Evolutionary conservation across 2,888 invertebrate genomes (phyloP).

Genomic region (Steinernema carpocapsae): DNA sequence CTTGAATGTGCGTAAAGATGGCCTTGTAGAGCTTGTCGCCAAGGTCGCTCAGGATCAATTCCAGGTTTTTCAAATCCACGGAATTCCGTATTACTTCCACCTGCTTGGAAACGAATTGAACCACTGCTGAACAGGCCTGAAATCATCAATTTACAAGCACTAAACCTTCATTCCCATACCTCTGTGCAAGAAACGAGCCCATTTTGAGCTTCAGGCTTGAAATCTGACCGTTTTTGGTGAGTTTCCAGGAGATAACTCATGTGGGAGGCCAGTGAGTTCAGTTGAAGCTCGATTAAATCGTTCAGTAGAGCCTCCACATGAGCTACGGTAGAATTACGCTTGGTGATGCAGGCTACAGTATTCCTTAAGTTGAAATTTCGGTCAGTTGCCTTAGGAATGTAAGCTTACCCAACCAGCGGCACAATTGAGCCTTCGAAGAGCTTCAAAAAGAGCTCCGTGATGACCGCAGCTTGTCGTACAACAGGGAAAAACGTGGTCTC

Average conservation of each 20-base stretch:
- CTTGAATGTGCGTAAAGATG: constrained; percentile 87
- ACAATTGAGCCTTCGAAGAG: constrained; percentile 87
- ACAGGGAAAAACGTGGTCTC: constrained; percentile 88
- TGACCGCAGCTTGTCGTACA: constrained; percentile 88
- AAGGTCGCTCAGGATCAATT: constrained; percentile 83
- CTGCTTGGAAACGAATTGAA: constrained; percentile 78
- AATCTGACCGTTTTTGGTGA: constrained; percentile 94
- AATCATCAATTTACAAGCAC: constrained; percentile 45
- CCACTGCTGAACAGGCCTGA: constrained; percentile 83
- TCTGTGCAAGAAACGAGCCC: neutral
- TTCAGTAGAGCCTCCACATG: constrained; percentile 90
- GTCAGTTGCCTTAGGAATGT: neutral
- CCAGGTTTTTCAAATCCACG: constrained; percentile 87
- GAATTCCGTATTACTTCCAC: constrained; percentile 48
- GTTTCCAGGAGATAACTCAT: constrained; percentile 85
- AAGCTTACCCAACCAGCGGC: constrained; percentile 82
- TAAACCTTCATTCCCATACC: neutral
- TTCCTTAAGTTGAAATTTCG: too few species aligned
- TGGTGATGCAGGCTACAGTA: constrained; percentile 88
- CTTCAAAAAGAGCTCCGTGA: constrained; percentile 89
- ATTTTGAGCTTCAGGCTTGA: constrained; percentile 73
- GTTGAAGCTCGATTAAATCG: constrained; percentile 75
- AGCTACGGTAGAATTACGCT: constrained; percentile 83
- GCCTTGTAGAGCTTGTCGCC: constrained; percentile 90
- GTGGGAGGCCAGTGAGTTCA: constrained; percentile 88